Evolutionary conservation across 1,140 invertebrate species (phyloP), one percentile per base, ranked within the genome.

Genomic region (Magallana gigas): DNA sequence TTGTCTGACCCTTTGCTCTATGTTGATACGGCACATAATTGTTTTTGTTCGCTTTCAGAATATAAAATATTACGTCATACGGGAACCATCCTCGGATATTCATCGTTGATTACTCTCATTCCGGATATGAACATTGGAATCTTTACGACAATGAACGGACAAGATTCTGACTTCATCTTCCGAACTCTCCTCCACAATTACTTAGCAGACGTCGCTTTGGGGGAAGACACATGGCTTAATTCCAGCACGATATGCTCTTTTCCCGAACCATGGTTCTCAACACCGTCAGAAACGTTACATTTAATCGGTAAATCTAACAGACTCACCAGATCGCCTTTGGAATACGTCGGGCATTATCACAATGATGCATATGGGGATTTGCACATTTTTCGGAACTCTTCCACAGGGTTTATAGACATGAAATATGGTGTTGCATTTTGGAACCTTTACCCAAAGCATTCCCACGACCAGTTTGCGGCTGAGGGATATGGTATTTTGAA

Each of bases 71-170:
- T 57, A 57, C 81, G 81, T 3, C 81, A 83, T 57, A 57, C 81
- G 11, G 88, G 88, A 83, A 87, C 85, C 9, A 90, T 87, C 48
- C 87, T 85, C 71, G 89, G 89, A 14, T 90, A 86, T 62, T 85
- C 80, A 23, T 87, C 87, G 12, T 18, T 87, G 3, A 59, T 90
- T 18, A 88, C 89, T 1, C 57, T 90, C 5, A 85, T 90, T 48
- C 89, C 89, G 4, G 84, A 85, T 23, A 88, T 85, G 89, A 85
- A 90, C 14, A 87, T 90, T 11, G 89, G 89, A 7, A 83, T 90
- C 4, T 90, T 90, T 68, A 88, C 84, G 8, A 83, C 87, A 56
- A 87, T 88, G 87, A 88, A 58, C 36, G 89, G 87, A 16, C 57
- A 57, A 16, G 89, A 90, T 48, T 23, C 83, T 5, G 59, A 83